A percentile compares a stretch with the other conserved stretches of the same genome.
phyloP scores from a whole-genome alignment of 2,888 invertebrate species.

The Eupithecia pulchellata region DNA sequence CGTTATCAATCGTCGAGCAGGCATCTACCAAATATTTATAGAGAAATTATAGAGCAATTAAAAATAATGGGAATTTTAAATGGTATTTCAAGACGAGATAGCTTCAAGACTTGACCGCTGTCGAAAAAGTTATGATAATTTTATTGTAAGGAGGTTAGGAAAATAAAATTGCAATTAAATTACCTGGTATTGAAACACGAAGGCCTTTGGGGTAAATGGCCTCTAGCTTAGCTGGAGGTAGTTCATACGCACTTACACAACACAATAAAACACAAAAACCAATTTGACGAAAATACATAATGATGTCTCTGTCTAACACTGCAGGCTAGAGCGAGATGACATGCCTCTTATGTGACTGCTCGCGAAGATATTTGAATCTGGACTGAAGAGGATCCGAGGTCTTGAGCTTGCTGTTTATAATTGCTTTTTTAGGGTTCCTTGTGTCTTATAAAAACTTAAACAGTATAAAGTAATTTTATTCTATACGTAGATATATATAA shows the following conservation, averaged over 20 bases:
- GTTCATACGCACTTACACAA: constrained; percentile 57
- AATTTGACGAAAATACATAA: constrained; percentile 12
- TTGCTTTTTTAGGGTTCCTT: constrained; percentile 5
- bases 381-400: constrained; percentile 12
- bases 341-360: constrained; percentile 15
- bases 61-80: too few species aligned
- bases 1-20: too few species aligned
- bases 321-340: constrained; percentile 26
- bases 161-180: background rate
- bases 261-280: constrained; percentile 30
- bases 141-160: background rate
- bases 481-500: too few species aligned
- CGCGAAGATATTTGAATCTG: constrained; percentile 6
- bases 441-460: too few species aligned
- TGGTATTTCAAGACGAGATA: too few species aligned
- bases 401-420: background rate
- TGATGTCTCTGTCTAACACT: constrained; percentile 33
- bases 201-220: constrained; percentile 86
- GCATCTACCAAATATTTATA: too few species aligned
- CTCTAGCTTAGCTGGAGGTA: constrained; percentile 84
- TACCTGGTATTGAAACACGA: constrained; percentile 87
- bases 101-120: background rate
- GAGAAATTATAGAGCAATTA: too few species aligned
- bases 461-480: too few species aligned
- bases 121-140: background rate